Base-by-base conservation (phyloP, 1,140 invertebrate species). In the Drosophila ficusphila region DNA sequence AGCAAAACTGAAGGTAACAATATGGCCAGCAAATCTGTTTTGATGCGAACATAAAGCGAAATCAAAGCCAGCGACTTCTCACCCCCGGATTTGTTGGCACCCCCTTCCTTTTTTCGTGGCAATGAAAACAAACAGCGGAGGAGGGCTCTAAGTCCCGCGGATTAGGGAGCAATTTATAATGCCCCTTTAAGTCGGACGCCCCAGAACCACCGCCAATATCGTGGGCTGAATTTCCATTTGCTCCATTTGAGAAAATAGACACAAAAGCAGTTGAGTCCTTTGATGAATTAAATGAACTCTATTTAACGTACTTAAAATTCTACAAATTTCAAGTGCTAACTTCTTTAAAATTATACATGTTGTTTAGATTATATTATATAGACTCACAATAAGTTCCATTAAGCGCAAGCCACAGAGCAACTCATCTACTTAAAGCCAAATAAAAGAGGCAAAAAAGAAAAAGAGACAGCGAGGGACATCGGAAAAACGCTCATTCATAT, bases 401-500 rank as follows among this genome's bases (percentile, higher is more conserved):
- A 53, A 7, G 11, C 29, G 21, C 36, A 71, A 58, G 39, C 48
- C 33, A 3, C 31, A 51, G 39, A 19, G 19, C 6, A 41, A 21
- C 18, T 41, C 38, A 34, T 60, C 12, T 36, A 64, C 36, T 64
- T 49, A 31, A 9, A 69, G 42, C 9, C 27, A 11, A 16, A 31
- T 39, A 8, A 18, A 27, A 48, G 11, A 33, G 16, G 46, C n/a
- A 7, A 8, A 12, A 14, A n/a, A 16, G 19, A 14, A 4, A 16
- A 3, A 11, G 7, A 9, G 8, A 1, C 3, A 3, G 4, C 1
- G 3, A 1, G 5, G 11, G 8, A 1, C 6, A 3, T 21, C 11
- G 25, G 25, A 25, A 74, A 67, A 70, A 64, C 47, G 72, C 52
- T 88, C 70, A 88, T 88, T 82, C 70, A 78, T 81, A 82, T 88